Base-by-base conservation (phyloP, 2,113 vertebrate genomes). In the Onychorhynchus coronatus region DNA sequence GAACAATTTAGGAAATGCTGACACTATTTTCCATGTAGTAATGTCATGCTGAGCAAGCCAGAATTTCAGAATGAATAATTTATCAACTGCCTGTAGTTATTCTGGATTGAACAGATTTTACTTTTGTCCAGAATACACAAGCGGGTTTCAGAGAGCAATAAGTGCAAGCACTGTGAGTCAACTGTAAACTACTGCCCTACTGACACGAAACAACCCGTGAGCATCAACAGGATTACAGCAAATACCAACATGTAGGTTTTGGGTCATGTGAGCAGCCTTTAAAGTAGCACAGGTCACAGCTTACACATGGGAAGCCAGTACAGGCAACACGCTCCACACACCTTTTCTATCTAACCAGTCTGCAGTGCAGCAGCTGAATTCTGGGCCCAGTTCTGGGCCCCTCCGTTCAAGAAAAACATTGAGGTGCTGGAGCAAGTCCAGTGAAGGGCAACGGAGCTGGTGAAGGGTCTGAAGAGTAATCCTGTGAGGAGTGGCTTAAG, bases 1-100 rank as follows among this genome's bases (percentile, higher is more conserved):
- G 62, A 85, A 72, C 66, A 44, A 46, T 55, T 88, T 24, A n/a
- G 67, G 71, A 88, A 72, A 44, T 73, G 91, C 89, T 96, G 93
- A 91, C 41, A 17, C 52, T 55, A 3, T 68, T 88, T 90, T 79
- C 71, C 58, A 15, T 9, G 27, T 12, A 72, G 35, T 23, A 35
- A 15, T 2, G 27, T 63, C 71, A 50, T 8, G 71, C 75, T 92
- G 85, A 95, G 62, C 66, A 65, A 88, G 62, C 50, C 35, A 39
- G 71, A 85, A 68, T 83, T 79, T 59, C 62, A 42, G 52, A 30
- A 72, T 67, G 39, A 66, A 68, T 90, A 68, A 85, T 85, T 88
- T 76, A 88, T 79, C 62, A 75, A 33, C 67, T 44, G 52, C 21
- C 16, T 5, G 3, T 39, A 56, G 55, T 44, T 75, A 59, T 27